phyloP scores from a whole-genome alignment of 92 coral and sea anemone genomes.

The Parazoanthus darwini region DNA sequence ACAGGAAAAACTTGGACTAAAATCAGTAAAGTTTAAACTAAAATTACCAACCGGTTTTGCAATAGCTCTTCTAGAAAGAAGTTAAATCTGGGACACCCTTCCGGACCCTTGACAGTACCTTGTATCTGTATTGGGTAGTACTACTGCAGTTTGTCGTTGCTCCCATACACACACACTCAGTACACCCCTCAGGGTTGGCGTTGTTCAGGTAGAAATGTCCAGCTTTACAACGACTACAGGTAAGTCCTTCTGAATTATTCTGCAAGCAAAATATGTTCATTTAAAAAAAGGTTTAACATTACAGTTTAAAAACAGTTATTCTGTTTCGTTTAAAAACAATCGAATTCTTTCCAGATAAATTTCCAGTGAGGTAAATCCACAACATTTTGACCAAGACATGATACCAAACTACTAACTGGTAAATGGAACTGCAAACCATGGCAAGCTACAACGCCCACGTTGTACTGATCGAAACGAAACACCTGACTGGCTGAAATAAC shows the following conservation, averaged over 20 bases:
- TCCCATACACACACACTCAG: constrained; percentile 90
- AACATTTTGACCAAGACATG: too few species aligned
- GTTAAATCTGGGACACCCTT: not conserved
- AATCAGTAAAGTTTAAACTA: not conserved
- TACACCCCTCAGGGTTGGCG: constrained; percentile 85
- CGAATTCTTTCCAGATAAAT: too few species aligned
- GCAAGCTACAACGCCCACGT: too few species aligned
- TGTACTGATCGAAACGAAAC: too few species aligned
- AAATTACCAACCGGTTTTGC: not conserved
- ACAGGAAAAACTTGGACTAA: not conserved
- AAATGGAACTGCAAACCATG: too few species aligned
- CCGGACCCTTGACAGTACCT: constrained; percentile 47
- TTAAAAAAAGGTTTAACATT: too few species aligned
- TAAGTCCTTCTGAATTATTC: constrained; percentile 76
- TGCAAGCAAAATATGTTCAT: not conserved
- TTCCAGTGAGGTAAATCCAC: too few species aligned
- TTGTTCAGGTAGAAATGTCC: constrained; percentile 82
- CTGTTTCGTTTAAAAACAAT: too few species aligned
- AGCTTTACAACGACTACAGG: constrained; percentile 63
- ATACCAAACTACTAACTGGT: too few species aligned
- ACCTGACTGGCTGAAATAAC: too few species aligned
- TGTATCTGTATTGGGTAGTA: constrained; percentile 48
- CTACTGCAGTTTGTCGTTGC: constrained; percentile 80
- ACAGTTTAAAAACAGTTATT: too few species aligned
- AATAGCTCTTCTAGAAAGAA: too few species aligned